These are phyloP conservation scores for Hipposideros larvatus DNA, from an alignment of 2,797 vertebrate genomes.

Conservation along the genomic window DNA sequence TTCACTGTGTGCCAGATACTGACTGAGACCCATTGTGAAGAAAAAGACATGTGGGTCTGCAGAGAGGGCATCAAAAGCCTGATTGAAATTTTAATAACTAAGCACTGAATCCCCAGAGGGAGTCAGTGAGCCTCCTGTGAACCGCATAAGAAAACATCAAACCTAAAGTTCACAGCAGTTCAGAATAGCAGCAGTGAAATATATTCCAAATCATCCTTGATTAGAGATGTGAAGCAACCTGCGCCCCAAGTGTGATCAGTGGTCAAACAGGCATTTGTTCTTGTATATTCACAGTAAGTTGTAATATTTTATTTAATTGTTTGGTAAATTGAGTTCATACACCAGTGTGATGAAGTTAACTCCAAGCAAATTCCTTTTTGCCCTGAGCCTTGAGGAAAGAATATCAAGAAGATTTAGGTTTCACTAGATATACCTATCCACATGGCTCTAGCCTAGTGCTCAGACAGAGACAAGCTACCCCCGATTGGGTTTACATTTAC, in stretches of 20 bases:
- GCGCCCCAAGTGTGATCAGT: background rate
- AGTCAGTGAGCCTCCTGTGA: background rate
- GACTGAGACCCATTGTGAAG: background rate
- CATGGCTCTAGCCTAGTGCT: background rate
- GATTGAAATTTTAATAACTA: background rate
- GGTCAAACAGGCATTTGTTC: background rate
- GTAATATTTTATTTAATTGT: background rate
- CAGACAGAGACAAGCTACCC: background rate
- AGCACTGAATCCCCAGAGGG: background rate
- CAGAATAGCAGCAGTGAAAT: background rate
- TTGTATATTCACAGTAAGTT: background rate
- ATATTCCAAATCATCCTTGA: background rate
- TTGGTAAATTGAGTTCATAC: background rate
- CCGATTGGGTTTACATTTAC: background rate
- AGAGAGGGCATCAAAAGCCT: background rate
- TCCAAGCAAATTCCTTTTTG: background rate
- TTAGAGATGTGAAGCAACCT: background rate
- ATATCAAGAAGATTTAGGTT: background rate
- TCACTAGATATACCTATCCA: background rate
- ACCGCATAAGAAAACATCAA: background rate
- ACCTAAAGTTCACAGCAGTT: background rate
- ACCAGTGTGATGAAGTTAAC: background rate
- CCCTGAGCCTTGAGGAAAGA: background rate
- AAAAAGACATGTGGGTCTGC: background rate
- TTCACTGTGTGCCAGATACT: background rate